These are phyloP conservation scores for Apodemia hepburni DNA, from an alignment of 2,888 invertebrate genomes.

Conservation along the genomic window DNA sequence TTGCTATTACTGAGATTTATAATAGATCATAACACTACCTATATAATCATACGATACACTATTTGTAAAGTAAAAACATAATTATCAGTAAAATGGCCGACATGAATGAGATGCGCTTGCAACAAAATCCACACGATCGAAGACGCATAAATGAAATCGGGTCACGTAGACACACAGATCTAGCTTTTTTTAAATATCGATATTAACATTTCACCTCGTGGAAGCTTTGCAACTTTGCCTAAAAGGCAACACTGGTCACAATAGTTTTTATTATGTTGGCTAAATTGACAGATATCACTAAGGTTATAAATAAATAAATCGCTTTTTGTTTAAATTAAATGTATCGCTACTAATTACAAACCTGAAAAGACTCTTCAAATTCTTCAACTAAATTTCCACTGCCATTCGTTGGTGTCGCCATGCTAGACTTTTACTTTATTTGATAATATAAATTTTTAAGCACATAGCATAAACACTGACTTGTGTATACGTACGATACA, in stretches of 20 bases:
- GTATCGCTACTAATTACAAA: constrained; percentile 46
- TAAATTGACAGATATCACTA: constrained; percentile 51
- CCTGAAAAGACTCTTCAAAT: constrained; percentile 95
- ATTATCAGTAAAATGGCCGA: constrained; percentile 76
- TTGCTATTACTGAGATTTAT: not conserved
- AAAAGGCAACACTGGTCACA: constrained; percentile 48
- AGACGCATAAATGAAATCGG: constrained; percentile 61
- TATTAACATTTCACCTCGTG: constrained; percentile 50
- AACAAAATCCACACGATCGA: constrained; percentile 61
- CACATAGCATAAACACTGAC: constrained; percentile 29
- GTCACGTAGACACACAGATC: constrained; percentile 71
- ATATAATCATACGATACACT: constrained; percentile 32
- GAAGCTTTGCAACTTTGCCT: constrained; percentile 71
- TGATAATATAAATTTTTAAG: constrained; percentile 22
- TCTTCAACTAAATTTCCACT: constrained; percentile 93
- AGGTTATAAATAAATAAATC: constrained; percentile 51
- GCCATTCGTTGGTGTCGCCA: constrained; percentile 91
- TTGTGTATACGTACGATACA: constrained; percentile 16
- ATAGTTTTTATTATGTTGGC: constrained; percentile 58
- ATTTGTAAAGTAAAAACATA: constrained; percentile 64
- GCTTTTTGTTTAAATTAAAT: constrained; percentile 26
- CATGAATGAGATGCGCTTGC: constrained; percentile 64
- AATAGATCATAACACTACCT: constrained; percentile 5
- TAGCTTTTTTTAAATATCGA: constrained; percentile 36
- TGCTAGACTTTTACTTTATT: constrained; percentile 41